Base-by-base conservation (phyloP, 2,888 invertebrate species). In the Cotesia congregata region DNA sequence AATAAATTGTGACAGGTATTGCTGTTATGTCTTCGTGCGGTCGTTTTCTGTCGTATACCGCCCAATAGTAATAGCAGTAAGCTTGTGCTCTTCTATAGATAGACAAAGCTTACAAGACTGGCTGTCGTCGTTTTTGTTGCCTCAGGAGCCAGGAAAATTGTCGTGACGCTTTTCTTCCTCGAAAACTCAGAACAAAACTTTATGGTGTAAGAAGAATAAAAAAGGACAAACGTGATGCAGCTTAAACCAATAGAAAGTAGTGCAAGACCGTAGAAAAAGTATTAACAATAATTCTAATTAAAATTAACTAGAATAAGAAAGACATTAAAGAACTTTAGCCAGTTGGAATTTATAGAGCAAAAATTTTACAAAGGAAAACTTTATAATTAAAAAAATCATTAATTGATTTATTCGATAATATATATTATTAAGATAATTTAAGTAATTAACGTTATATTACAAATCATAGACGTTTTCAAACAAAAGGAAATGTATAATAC, bases 151-250 rank as follows among this genome's bases (percentile, higher is more conserved):
- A 12, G 3, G 65, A 65, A 65, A 20, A 40, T 38, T 65, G 71
- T 71, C 30, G 6, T 50, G 12, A 50, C 17, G 61, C 62, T 39
- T 12, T 71, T 71, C 17, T 62, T 71, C 40, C 61, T 39, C 7
- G 5, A 61, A 59, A 61, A 71, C 61, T 71, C 61, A 5, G 61
- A 61, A 62, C 72, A 67, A 73, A 79, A 76, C 74, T 76, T 76
- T 75, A 70, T 74, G 50, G 67, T 72, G 70, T 20, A 72, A 78
- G 70, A 75, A 75, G 73, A 79, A 80, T 76, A 79, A 79, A 75
- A 77, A 80, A 30, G 71, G 72, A 77, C 75, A 80, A 76, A 80
- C 62, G 62, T 78, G 79, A 77, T 68, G 67, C 59, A 12, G 15
- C 40, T 68, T 69, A 30, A 12, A 71, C 38, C 9, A 71, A 40